Conservation (phyloP, 1,140 invertebrate species). For the Aphidius ervi region DNA sequence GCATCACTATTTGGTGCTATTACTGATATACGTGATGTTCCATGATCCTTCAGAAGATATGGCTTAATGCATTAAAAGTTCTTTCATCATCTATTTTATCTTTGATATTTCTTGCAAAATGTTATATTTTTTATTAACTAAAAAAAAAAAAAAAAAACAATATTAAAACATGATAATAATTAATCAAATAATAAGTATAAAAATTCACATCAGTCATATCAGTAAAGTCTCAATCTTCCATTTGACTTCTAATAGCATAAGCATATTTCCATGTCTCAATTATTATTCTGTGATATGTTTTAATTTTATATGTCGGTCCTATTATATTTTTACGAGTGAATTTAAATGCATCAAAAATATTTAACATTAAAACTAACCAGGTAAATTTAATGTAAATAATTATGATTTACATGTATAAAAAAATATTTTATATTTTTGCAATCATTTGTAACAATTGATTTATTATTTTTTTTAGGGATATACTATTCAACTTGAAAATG, state of each 20-base stretch:
- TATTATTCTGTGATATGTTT: constrained; percentile 73
- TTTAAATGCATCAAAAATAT: constrained; percentile 60
- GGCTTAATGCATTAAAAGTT: constrained; percentile 63
- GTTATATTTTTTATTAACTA: constrained; percentile 58
- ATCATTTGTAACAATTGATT: too few species aligned
- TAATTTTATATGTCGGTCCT: constrained; percentile 32
- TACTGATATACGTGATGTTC: constrained; percentile 88
- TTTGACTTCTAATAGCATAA: constrained; percentile 74
- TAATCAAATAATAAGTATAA: too few species aligned
- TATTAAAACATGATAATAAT: too few species aligned
- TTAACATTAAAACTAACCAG: constrained; percentile 79
- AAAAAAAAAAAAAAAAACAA: background rate
- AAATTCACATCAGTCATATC: constrained; percentile 58
- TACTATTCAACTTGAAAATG: too few species aligned
- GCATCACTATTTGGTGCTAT: constrained; percentile 81
- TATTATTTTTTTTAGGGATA: too few species aligned
- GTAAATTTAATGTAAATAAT: constrained; percentile 70
- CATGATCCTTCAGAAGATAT: constrained; percentile 63
- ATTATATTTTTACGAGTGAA: background rate
- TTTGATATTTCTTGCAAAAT: constrained; percentile 51
- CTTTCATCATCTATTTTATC: constrained; percentile 63
- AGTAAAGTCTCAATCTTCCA: constrained; percentile 81
- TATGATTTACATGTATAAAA: constrained; percentile 49
- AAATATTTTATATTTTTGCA: too few species aligned
- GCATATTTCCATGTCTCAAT: constrained; percentile 90